Percentiles rank a stretch among this genome's conserved stretches.
Conservation (phyloP, 2,888 invertebrate genomes). For the Athripsodes cinereus region DNA sequence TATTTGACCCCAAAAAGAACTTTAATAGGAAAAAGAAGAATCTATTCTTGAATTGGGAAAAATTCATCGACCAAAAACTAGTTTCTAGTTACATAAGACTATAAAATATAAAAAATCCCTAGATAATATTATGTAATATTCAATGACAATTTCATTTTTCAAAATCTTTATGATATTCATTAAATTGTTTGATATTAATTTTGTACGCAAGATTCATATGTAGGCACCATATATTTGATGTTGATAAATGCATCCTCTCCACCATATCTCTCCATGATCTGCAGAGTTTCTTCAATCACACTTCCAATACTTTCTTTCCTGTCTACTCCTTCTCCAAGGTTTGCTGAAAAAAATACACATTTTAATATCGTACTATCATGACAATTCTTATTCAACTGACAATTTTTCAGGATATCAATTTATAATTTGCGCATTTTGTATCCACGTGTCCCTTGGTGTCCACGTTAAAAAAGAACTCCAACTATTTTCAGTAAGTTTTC, state of each 20-base stretch:
- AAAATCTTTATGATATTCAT: background rate
- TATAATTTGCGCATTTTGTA: no score
- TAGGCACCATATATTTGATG: conserved; percentile 97
- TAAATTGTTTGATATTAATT: conserved; percentile 43
- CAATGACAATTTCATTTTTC: background rate
- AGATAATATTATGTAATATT: no score
- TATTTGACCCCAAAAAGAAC: no score
- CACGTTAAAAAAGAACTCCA: no score
- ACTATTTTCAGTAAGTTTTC: no score
- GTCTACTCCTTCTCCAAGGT: conserved; percentile 85
- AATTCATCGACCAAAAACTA: background rate
- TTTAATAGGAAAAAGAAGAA: no score
- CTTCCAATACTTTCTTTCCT: conserved; percentile 85
- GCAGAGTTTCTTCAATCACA: conserved; percentile 87
- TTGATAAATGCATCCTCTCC: conserved; percentile 96
- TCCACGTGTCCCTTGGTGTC: no score
- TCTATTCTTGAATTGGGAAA: no score
- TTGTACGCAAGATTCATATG: conserved; percentile 87
- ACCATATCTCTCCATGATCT: conserved; percentile 84
- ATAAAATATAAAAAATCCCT: background rate
- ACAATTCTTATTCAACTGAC: no score
- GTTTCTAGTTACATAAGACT: background rate
- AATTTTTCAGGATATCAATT: no score
- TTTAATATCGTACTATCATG: no score
- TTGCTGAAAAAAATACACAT: no score